phyloP scores from a whole-genome alignment of 2,797 vertebrate genomes.

The Anas georgica region DNA sequence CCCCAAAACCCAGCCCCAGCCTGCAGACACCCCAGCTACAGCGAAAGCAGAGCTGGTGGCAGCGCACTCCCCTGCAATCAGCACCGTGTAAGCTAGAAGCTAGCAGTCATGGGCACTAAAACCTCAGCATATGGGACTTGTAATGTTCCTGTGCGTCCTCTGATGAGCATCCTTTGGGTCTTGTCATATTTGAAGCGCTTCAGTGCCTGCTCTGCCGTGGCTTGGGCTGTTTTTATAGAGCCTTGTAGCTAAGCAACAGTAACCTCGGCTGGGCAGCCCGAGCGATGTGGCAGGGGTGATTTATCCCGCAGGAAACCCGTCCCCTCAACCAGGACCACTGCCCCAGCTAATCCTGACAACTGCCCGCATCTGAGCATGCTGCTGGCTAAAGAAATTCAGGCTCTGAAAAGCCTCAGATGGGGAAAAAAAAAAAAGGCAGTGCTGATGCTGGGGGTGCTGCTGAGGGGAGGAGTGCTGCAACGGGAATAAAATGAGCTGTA shows the following conservation, averaged over 20 bases:
- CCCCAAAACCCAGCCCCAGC: background rate
- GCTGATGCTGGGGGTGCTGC: background rate
- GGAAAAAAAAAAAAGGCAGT: background rate
- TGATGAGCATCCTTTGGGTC: background rate
- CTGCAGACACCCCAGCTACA: background rate
- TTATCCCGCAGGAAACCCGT: background rate
- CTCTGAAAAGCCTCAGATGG: background rate
- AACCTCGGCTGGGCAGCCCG: background rate
- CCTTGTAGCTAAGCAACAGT: conserved; percentile 41
- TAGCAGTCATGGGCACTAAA: background rate
- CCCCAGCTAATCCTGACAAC: background rate
- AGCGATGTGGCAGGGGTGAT: background rate
- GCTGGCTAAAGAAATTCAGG: background rate
- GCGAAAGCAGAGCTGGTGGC: background rate
- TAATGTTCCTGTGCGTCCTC: background rate
- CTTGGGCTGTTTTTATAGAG: background rate
- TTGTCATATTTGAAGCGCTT: background rate
- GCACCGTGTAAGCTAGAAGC: background rate
- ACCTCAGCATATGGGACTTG: background rate
- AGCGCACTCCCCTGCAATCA: background rate
- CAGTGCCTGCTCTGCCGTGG: background rate
- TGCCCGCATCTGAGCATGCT: background rate
- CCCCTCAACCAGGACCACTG: background rate
- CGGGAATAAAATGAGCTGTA: background rate
- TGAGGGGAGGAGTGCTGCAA: background rate